Percentiles rank a stretch among this genome's conserved stretches.
Conservation (phyloP, 2,888 invertebrate genomes). For the Rhingia campestris region DNA sequence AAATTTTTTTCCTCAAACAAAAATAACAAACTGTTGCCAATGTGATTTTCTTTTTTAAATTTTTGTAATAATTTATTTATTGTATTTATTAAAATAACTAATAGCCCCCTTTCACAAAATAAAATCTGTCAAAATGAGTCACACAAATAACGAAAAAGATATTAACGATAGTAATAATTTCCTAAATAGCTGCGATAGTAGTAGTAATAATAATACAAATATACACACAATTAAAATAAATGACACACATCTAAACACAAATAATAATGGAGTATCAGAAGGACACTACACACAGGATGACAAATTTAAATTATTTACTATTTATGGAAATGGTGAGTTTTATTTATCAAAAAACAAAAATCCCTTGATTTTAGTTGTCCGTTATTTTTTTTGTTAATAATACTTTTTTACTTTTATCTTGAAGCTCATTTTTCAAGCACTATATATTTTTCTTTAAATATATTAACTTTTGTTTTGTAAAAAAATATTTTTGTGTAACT, state of each 20-base stretch:
- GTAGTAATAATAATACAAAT: slow-evolving; percentile 76
- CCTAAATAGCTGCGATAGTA: slow-evolving; percentile 75
- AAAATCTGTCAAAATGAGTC: slow-evolving; percentile 62
- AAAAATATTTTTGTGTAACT: too few relatives aligned
- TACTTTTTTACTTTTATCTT: slow-evolving; percentile 5
- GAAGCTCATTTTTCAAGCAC: not conserved
- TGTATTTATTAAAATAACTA: slow-evolving; percentile 26
- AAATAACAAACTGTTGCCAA: slow-evolving; percentile 23
- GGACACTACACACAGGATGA: slow-evolving; percentile 81
- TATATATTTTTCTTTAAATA: not conserved
- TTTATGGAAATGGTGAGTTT: slow-evolving; percentile 83
- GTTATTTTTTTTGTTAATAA: slow-evolving; percentile 21
- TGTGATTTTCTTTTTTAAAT: slow-evolving; percentile 29
- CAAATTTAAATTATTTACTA: slow-evolving; percentile 82
- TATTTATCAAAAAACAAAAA: slow-evolving; percentile 33
- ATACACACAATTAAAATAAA: slow-evolving; percentile 76
- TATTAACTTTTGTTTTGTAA: too few relatives aligned
- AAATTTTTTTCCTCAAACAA: slow-evolving; percentile 43
- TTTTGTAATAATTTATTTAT: slow-evolving; percentile 44
- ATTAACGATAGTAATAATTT: slow-evolving; percentile 75
- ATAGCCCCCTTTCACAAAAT: slow-evolving; percentile 11
- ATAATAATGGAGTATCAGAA: slow-evolving; percentile 78
- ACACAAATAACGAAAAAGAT: slow-evolving; percentile 64
- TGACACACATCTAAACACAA: slow-evolving; percentile 77
- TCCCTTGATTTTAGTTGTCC: slow-evolving; percentile 25